Evolutionary conservation across 2,888 invertebrate species (phyloP).

Genomic region (Alcis repandata): DNA sequence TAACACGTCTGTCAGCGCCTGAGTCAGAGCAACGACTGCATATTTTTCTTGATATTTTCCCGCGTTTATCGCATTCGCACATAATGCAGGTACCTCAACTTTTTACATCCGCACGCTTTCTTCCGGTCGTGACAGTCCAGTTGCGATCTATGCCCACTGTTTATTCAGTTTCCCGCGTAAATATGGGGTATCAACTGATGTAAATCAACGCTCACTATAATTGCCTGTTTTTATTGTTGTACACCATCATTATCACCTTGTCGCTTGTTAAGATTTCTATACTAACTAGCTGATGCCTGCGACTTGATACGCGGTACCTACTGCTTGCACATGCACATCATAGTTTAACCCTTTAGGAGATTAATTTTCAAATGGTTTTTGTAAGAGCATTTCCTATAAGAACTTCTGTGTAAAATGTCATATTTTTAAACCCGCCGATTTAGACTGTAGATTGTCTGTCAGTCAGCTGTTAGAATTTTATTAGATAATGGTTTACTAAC

Average conservation of each 20-base stretch:
- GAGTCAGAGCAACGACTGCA: constrained; percentile 2
- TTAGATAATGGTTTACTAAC: too few species aligned
- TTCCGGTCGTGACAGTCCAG: constrained; percentile 78
- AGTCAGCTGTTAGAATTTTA: too few species aligned
- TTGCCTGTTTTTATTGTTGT: constrained; percentile 12
- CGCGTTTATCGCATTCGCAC: constrained; percentile 23
- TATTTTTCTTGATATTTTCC: constrained; percentile 21
- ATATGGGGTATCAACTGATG: constrained; percentile 29
- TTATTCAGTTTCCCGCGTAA: constrained; percentile 55
- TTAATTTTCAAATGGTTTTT: too few species aligned
- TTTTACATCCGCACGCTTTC: constrained; percentile 72
- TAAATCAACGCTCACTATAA: constrained; percentile 19
- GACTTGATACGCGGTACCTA: too few species aligned
- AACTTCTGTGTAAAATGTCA: too few species aligned
- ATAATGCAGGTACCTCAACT: constrained; percentile 44
- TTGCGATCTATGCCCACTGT: constrained; percentile 75
- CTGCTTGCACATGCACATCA: too few species aligned
- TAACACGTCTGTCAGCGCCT: constrained; percentile 2
- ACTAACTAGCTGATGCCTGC: not conserved
- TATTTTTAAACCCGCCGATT: too few species aligned
- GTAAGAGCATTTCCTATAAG: too few species aligned
- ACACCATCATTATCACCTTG: constrained; percentile 17
- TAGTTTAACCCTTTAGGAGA: too few species aligned
- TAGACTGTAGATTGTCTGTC: too few species aligned
- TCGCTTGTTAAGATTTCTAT: constrained; percentile 12